These are phyloP conservation scores for Plutella xylostella DNA, from an alignment of 2,888 invertebrate species.

Conservation along the genomic window DNA sequence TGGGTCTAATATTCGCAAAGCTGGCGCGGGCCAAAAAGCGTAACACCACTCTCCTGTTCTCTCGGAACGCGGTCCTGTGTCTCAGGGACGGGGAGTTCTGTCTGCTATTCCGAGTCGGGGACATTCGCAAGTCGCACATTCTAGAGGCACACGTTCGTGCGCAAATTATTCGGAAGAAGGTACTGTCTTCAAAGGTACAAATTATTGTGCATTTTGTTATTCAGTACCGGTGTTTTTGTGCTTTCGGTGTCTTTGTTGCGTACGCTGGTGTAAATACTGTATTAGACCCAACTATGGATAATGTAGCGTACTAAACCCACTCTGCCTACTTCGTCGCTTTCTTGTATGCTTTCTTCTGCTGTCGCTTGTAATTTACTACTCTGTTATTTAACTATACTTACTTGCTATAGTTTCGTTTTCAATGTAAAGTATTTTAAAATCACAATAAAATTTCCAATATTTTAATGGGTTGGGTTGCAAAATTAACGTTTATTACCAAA, in stretches of 20 bases:
- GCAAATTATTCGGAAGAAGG: conserved; percentile 93
- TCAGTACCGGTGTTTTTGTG: conserved; percentile 14
- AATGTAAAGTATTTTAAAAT: too few species aligned
- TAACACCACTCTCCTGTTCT: conserved; percentile 95
- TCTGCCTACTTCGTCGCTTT: too few species aligned
- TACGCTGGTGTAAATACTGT: conserved; percentile 19
- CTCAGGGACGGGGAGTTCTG: conserved; percentile 92
- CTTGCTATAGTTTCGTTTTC: too few species aligned
- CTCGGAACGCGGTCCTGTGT: conserved; percentile 92
- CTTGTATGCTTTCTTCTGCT: too few species aligned
- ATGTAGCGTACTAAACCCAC: too few species aligned
- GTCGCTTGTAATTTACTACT: too few species aligned
- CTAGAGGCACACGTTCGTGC: conserved; percentile 97
- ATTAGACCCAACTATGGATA: conserved; percentile 58
- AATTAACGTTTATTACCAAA: too few species aligned
- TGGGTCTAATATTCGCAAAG: conserved; percentile 79
- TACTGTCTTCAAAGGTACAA: conserved; percentile 41
- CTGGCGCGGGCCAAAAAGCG: conserved; percentile 95
- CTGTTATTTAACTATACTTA: too few species aligned
- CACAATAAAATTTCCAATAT: too few species aligned
- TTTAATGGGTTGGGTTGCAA: too few species aligned
- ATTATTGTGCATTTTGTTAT: conserved; percentile 8
- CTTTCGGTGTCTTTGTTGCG: background rate
- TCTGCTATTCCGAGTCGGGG: conserved; percentile 94
- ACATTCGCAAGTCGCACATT: conserved; percentile 96